phyloP scores from a whole-genome alignment of 1,140 invertebrate species.

The Mercenaria mercenaria region DNA sequence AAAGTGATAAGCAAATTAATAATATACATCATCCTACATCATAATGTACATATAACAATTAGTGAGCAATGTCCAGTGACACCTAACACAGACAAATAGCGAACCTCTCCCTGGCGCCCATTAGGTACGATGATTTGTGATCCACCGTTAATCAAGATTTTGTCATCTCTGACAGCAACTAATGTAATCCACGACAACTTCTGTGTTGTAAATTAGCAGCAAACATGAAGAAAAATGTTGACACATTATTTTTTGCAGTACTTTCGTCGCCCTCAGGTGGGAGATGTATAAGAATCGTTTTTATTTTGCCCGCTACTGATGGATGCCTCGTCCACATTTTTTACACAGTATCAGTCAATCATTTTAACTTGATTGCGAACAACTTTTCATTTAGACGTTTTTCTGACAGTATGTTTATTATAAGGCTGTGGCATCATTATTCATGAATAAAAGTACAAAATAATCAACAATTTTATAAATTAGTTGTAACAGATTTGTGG shows the following conservation, averaged over 20 bases:
- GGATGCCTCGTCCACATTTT: neutral
- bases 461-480: conserved; percentile 2
- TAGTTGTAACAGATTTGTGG: too few relatives aligned
- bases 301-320: neutral
- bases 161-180: conserved; percentile 39
- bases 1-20: conserved; percentile 18
- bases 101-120: conserved; percentile 22
- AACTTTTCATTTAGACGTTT: conserved; percentile 9
- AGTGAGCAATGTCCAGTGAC: neutral
- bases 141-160: conserved; percentile 40
- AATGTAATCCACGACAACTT: conserved; percentile 55
- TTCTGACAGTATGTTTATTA: conserved; percentile 2
- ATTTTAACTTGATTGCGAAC: neutral
- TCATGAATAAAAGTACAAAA: neutral
- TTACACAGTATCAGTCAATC: conserved; percentile 28
- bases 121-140: conserved; percentile 50
- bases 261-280: conserved; percentile 24
- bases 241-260: conserved; percentile 47
- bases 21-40: neutral
- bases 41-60: neutral
- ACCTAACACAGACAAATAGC: conserved; percentile 30
- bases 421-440: neutral
- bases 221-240: conserved; percentile 51
- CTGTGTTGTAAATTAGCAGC: conserved; percentile 55
- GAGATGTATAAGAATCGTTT: neutral